Conservation (phyloP, 2,113 vertebrate genomes). For the Stigmatopora argus region DNA sequence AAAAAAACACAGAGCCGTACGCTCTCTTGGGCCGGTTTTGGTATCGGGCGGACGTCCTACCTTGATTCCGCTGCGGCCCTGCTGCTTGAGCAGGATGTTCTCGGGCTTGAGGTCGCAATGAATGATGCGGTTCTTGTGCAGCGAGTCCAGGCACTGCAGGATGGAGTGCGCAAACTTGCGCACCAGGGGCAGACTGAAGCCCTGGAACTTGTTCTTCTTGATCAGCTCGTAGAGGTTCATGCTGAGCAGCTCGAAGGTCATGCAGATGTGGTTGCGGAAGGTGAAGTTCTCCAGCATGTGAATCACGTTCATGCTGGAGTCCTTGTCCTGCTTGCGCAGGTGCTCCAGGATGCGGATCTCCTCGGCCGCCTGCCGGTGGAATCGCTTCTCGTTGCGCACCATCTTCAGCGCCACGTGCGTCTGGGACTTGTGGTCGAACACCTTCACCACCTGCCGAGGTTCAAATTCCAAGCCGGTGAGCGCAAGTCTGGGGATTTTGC, state of each 20-base stretch:
- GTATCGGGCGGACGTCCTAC: no score
- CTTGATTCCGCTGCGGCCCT: constrained; percentile 97
- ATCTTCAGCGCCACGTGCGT: constrained; percentile 94
- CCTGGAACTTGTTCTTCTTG: constrained; percentile 99
- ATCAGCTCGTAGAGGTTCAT: constrained; percentile 99
- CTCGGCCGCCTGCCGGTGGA: constrained; percentile 95
- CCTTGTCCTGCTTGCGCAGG: constrained; percentile 94
- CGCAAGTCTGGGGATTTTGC: not conserved
- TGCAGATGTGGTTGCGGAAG: constrained; percentile 98
- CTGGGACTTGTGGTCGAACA: constrained; percentile 92
- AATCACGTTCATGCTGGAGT: constrained; percentile 96
- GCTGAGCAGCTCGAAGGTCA: constrained; percentile 97
- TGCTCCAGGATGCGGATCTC: constrained; percentile 98
- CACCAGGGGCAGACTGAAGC: constrained; percentile 95
- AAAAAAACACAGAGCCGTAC: no score
- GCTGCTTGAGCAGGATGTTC: constrained; percentile 96
- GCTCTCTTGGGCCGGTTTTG: no score
- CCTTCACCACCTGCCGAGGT: constrained; percentile 81
- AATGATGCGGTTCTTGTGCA: constrained; percentile 98
- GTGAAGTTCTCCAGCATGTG: constrained; percentile 99
- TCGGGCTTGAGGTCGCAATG: constrained; percentile 99
- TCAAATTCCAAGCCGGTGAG: no score
- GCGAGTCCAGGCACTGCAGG: constrained; percentile 92
- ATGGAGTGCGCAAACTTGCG: constrained; percentile 98
- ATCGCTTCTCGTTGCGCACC: constrained; percentile 98